phyloP scores from a whole-genome alignment of 2,888 invertebrate genomes.

The Erynnis tages region DNA sequence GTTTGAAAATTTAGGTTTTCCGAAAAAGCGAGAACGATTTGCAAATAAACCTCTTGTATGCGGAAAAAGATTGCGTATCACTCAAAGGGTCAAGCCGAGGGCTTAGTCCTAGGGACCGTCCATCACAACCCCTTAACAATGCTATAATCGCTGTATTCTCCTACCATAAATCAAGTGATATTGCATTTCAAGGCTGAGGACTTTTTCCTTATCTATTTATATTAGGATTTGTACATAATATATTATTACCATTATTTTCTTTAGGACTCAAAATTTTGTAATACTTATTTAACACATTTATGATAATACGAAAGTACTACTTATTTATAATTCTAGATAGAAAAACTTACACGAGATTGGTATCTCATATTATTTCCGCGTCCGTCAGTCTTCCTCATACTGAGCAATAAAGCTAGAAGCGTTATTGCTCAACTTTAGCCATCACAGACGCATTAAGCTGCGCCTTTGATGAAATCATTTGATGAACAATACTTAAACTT shows the following conservation, averaged over 20 bases:
- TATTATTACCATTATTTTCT: too few relatives aligned
- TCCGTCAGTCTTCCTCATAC: constrained; percentile 13
- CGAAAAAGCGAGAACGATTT: too few relatives aligned
- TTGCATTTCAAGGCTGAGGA: background rate
- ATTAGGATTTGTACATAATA: too few relatives aligned
- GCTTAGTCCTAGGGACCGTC: background rate
- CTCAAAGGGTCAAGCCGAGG: background rate
- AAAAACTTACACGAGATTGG: too few relatives aligned
- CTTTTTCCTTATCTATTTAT: too few relatives aligned
- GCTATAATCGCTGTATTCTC: constrained; percentile 3
- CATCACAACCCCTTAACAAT: background rate
- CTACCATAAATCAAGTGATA: constrained; percentile 5
- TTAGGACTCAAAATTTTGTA: too few relatives aligned
- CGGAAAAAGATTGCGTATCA: background rate
- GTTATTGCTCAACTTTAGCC: constrained; percentile 33
- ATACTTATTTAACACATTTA: too few relatives aligned
- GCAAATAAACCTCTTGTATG: too few relatives aligned
- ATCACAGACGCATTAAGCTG: constrained; percentile 33
- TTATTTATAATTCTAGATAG: too few relatives aligned
- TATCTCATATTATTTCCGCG: constrained; percentile 4
- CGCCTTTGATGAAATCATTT: constrained; percentile 26
- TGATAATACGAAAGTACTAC: too few relatives aligned
- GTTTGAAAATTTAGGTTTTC: too few relatives aligned
- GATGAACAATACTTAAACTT: too few relatives aligned
- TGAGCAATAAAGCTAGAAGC: constrained; percentile 23